Conservation (phyloP, 2,797 vertebrate species). For the Halcyon badia region DNA sequence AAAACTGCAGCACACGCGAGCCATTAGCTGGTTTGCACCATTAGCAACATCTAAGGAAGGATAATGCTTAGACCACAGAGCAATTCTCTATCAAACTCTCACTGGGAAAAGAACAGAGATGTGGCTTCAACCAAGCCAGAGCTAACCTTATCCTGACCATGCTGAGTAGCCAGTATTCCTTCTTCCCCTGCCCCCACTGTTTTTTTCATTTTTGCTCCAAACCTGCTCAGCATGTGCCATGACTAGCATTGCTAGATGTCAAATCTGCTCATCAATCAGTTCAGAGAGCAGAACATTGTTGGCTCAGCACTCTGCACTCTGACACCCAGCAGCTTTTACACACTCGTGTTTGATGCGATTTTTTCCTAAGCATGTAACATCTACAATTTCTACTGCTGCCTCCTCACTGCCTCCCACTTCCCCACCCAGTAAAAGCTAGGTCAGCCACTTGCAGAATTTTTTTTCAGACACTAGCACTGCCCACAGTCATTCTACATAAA, state of each 20-base stretch:
- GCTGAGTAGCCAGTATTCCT: neutral
- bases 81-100: neutral
- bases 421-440: neutral
- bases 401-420: constrained; percentile 22
- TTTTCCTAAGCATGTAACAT: neutral
- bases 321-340: neutral
- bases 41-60: neutral
- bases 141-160: neutral
- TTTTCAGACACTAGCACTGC: neutral
- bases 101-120: neutral
- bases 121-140: neutral
- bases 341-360: fast-evolving
- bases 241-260: neutral
- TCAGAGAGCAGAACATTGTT: neutral
- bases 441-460: neutral
- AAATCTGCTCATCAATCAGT: neutral
- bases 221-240: neutral
- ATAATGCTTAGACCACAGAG: neutral
- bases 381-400: neutral
- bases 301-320: neutral
- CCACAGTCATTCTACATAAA: neutral
- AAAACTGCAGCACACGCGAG: fast-evolving
- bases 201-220: neutral
- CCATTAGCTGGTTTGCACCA: neutral
- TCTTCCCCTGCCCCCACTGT: neutral